Base-by-base conservation (phyloP, 2,888 invertebrate species). In the Rhamphomyia laevipes region DNA sequence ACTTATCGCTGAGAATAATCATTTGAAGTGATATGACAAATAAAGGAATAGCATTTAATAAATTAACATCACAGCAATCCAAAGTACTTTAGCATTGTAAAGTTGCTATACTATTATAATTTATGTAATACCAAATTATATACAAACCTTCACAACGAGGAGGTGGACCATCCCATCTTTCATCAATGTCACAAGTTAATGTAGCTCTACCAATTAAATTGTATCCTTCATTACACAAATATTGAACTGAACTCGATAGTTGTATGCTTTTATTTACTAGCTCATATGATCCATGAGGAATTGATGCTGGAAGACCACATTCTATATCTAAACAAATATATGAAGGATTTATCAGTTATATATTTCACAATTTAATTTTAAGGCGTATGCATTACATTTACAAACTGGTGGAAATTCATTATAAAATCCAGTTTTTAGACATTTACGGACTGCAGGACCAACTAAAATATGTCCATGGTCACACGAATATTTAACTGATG, bases 331-430 rank as follows among this genome's bases (percentile, higher is more conserved):
- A 3, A 63, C 63, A 54, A 43, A 3, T 48, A 30, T 4, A 3
- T 17, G 16, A 11, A 7, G 5, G 13, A 13, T 15, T 1, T 1
- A 2, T n/a, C 2, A 40, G 15, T 13, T 11, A 3, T 3, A 2
- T 17, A 18, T 30, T 37, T 27, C 18, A 16, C n/a, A 37, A 15
- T 18, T 18, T 23, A 45, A 31, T 45, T 13, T 23, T 27, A n/a
- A n/a, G n/a, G n/a, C n/a, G 21, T 15, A 43, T 21, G 74, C n/a
- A 83, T 82, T 72, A 92, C 92, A 81, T 80, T 90, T 88, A 69
- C 93, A 93, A 41, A 91, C 89, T 0, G 93, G 92, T 30, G 92
- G 89, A 63, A 91, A 92, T 66, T 92, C 92, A 58, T 90, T 89
- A 65, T 90, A 93, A 72, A 93, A 93, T 41, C 93, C 93, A 6